Evolutionary conservation across 2,113 vertebrate species (phyloP).

Genomic region (Microtus pennsylvanicus): DNA sequence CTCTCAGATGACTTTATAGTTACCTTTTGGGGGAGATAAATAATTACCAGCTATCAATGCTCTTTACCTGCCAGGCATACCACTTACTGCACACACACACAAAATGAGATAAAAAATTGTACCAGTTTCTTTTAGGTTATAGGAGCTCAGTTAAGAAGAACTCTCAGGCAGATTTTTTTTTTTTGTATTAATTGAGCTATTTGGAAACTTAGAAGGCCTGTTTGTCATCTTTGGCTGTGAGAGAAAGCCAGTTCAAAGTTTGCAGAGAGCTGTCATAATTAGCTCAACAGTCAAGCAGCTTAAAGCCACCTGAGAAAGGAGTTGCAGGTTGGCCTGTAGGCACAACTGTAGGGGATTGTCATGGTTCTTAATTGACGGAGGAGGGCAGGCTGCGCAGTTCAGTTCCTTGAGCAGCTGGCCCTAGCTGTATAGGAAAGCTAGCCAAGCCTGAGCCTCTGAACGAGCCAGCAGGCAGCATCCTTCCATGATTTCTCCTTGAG

Average conservation of each 20-base stretch:
- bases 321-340: background rate
- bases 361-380: background rate
- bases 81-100: background rate
- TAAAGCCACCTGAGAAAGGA: background rate
- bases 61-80: background rate
- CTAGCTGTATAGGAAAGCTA: background rate
- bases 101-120: slow-evolving; percentile 3
- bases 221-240: background rate
- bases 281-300: background rate
- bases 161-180: background rate
- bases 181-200: background rate
- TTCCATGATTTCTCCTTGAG: too few species aligned
- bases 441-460: background rate
- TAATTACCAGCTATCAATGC: background rate
- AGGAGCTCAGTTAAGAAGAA: background rate
- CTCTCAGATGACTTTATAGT: background rate
- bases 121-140: slow-evolving; percentile 2
- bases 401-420: background rate
- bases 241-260: background rate
- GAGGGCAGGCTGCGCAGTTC: too few species aligned
- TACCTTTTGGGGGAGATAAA: background rate
- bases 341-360: background rate
- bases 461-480: background rate
- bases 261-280: background rate
- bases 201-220: slow-evolving; percentile 15